Base-by-base conservation (phyloP, 2,797 vertebrate species). In the Eurystomus glaucurus region DNA sequence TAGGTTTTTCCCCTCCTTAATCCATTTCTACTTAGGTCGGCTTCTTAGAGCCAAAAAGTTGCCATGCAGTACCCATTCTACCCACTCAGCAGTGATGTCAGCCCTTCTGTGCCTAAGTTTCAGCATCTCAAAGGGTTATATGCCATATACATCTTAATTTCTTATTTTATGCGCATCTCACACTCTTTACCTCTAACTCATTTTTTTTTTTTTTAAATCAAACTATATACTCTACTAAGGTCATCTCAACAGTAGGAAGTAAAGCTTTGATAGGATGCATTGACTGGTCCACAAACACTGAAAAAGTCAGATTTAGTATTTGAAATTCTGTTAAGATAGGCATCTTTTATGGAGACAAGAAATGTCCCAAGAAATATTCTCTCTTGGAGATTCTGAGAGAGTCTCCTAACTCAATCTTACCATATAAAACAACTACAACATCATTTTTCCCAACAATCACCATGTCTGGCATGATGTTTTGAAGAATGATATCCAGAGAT, bases 1-100 rank as follows among this genome's bases (percentile, higher is more conserved):
- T 68, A 52, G 37, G 0, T 0, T 25, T 45, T 28, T n/a, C 3
- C 0, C 2, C 2, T 3, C 7, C 6, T 71, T 91, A 54, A 79
- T 71, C 86, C 14, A n/a, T 39, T 85, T 11, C 58, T 76, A 13
- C 19, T 46, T 60, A 65, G 65, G 9, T 58, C 78, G 58, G 10
- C 33, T 79, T 65, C 41, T 64, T 58, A 76, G 10, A 76, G 54
- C 16, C 41, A 91, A 66, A 71, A 68, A 4, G 23, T 10, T 93
- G 10, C 3, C 39, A 13, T 79, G 35, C 14, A 28, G 48, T 48
- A 61, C 52, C 14, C 5, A 0, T 74, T 83, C 39, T 48, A 19
- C 48, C 33, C 46, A 62, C 33, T 76, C 54, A 87, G 9, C 55
- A 54, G 22, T 54, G 26, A 54, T 23, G 29, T 75, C 22, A 79